A percentile compares a stretch with the other conserved stretches of the same genome.
Conservation (phyloP, 2,888 invertebrate species). For the Osmoderma eremita region DNA sequence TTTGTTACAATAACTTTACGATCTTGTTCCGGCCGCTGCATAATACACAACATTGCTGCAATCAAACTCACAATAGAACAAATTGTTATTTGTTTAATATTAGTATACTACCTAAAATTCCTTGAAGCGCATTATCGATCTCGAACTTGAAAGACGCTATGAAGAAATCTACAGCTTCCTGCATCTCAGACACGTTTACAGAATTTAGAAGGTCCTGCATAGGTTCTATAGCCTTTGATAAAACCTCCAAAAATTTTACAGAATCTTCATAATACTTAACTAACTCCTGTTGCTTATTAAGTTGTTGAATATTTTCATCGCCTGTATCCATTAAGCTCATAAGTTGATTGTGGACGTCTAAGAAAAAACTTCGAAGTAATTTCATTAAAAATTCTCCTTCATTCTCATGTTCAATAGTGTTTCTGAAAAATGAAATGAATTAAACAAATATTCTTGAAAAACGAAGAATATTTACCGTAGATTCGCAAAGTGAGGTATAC, state of each 20-base stretch:
- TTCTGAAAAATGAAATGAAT: constrained; percentile 44
- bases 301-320: constrained; percentile 58
- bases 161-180: constrained; percentile 90
- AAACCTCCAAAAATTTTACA: constrained; percentile 54
- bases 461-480: constrained; percentile 42
- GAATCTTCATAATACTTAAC: constrained; percentile 77
- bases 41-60: constrained; percentile 74
- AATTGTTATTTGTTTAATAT: neutral
- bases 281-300: constrained; percentile 63
- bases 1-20: constrained; percentile 79
- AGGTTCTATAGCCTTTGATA: constrained; percentile 69
- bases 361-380: constrained; percentile 50
- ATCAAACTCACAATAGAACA: neutral
- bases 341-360: constrained; percentile 44
- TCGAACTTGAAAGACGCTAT: constrained; percentile 82
- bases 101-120: constrained; percentile 66
- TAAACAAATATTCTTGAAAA: neutral
- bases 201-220: constrained; percentile 80
- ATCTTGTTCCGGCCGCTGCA: constrained; percentile 83
- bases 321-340: neutral
- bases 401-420: constrained; percentile 45
- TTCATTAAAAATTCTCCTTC: constrained; percentile 49
- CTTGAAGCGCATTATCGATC: constrained; percentile 76
- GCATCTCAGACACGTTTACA: constrained; percentile 79
- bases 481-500: constrained; percentile 41